phyloP scores from a whole-genome alignment of 2,113 vertebrate genomes.

The Tyrannus savana region DNA sequence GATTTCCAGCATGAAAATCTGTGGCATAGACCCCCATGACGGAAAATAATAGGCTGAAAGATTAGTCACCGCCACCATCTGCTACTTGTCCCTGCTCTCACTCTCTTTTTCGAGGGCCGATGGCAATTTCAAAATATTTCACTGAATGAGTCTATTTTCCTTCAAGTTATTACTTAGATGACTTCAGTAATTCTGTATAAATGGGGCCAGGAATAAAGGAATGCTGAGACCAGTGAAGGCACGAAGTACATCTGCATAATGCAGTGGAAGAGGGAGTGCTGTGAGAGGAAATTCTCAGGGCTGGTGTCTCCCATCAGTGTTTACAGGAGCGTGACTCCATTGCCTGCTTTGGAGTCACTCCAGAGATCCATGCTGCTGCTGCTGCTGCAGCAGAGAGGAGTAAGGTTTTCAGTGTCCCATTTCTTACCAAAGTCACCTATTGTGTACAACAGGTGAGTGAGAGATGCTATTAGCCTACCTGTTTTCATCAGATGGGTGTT shows the following conservation, averaged over 20 bases:
- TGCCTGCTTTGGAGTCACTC: background rate
- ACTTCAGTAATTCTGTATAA: constrained; percentile 56
- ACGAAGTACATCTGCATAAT: constrained; percentile 24
- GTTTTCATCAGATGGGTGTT: background rate
- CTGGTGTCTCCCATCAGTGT: background rate
- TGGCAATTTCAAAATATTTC: constrained; percentile 64
- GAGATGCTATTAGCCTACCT: background rate
- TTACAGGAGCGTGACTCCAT: background rate
- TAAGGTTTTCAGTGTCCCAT: background rate
- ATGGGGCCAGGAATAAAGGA: constrained; percentile 51
- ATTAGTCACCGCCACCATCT: constrained; percentile 51
- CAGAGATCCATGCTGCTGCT: background rate
- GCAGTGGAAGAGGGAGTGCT: constrained; percentile 15
- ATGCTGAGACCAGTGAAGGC: background rate
- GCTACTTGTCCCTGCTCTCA: constrained; percentile 42
- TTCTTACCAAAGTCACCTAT: background rate
- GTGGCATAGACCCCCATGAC: constrained; percentile 39
- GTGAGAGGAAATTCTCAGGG: background rate
- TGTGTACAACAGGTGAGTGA: background rate
- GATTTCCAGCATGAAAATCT: constrained; percentile 45
- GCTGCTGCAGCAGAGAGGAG: background rate
- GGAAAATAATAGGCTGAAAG: constrained; percentile 65
- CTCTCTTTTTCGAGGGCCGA: constrained; percentile 38
- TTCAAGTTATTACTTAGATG: constrained; percentile 43
- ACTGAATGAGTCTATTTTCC: constrained; percentile 59